phyloP scores from a whole-genome alignment of 2,797 vertebrate species.

The Valencia hispanica region DNA sequence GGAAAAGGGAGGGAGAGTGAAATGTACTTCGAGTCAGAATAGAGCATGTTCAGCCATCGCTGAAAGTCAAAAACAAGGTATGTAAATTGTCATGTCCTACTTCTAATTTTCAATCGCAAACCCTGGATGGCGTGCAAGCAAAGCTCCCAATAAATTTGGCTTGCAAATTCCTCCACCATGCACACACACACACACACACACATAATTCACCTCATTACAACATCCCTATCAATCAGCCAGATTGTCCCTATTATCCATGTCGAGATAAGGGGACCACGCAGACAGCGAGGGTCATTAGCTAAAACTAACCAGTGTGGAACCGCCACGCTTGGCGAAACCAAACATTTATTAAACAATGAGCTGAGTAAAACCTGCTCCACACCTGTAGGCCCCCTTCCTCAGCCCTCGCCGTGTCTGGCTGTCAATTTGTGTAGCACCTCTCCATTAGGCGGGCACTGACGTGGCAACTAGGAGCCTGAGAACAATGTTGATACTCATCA shows the following conservation, averaged over 20 bases:
- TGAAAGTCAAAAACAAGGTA: conserved; percentile 24
- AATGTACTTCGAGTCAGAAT: neutral
- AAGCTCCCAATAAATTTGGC: conserved; percentile 4
- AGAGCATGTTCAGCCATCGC: conserved; percentile 9
- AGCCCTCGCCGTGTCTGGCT: conserved; percentile 38
- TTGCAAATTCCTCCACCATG: neutral
- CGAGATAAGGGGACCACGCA: conserved; percentile 16
- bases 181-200: conserved; percentile 12
- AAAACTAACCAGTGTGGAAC: conserved; percentile 21
- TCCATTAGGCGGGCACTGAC: conserved; percentile 61
- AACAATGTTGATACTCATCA: conserved; percentile 41
- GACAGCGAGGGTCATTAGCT: conserved; percentile 28
- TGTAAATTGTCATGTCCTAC: conserved; percentile 15
- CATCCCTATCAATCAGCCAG: conserved; percentile 31
- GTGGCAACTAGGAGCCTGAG: conserved; percentile 27
- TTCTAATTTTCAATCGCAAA: neutral
- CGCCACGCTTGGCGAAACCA: conserved; percentile 49
- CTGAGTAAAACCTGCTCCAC: conserved; percentile 29
- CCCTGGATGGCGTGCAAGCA: neutral
- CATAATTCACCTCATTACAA: conserved; percentile 19
- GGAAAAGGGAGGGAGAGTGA: neutral
- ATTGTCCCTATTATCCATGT: conserved; percentile 31
- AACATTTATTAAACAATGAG: conserved; percentile 58
- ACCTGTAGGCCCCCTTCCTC: conserved; percentile 31
- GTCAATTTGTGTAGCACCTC: conserved; percentile 52